A percentile compares a stretch with the other conserved stretches of the same genome.
phyloP scores from a whole-genome alignment of 2,797 vertebrate genomes.

The Ataeniobius toweri region DNA sequence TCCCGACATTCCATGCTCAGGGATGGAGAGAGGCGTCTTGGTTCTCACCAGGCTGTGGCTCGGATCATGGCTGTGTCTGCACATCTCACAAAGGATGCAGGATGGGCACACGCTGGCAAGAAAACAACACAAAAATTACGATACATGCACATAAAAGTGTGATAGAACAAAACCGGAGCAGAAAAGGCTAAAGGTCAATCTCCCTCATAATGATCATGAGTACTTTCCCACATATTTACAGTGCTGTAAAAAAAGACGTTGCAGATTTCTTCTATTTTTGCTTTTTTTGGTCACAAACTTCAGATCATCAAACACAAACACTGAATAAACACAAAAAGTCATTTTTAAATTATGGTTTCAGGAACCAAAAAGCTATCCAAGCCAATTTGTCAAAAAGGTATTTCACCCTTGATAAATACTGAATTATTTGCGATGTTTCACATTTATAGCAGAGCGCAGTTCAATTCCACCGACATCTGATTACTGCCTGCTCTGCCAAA shows the following conservation, averaged over 20 bases:
- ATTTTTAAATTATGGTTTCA: not conserved
- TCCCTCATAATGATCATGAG: not conserved
- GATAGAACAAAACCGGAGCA: not conserved
- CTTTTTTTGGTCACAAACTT: too few relatives aligned
- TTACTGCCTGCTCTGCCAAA: not conserved
- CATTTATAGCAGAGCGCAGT: not conserved
- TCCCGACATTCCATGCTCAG: slow-evolving; percentile 81
- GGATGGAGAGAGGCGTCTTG: slow-evolving; percentile 86
- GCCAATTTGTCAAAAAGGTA: not conserved
- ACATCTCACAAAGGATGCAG: slow-evolving; percentile 93
- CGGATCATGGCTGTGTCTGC: slow-evolving; percentile 87
- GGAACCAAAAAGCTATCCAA: not conserved
- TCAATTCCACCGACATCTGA: not conserved
- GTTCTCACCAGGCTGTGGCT: slow-evolving; percentile 91
- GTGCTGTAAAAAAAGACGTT: not conserved
- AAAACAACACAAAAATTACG: not conserved
- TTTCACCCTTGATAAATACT: not conserved
- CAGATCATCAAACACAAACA: not conserved
- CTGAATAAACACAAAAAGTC: not conserved
- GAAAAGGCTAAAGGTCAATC: not conserved
- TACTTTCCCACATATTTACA: not conserved
- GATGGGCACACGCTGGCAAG: slow-evolving; percentile 87
- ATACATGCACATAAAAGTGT: not conserved
- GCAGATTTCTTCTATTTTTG: not conserved
- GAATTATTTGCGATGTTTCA: not conserved